Evolutionary conservation across 1,140 invertebrate genomes (phyloP), one percentile per base, ranked within the genome.

Genomic region (Hypothenemus hampei): DNA sequence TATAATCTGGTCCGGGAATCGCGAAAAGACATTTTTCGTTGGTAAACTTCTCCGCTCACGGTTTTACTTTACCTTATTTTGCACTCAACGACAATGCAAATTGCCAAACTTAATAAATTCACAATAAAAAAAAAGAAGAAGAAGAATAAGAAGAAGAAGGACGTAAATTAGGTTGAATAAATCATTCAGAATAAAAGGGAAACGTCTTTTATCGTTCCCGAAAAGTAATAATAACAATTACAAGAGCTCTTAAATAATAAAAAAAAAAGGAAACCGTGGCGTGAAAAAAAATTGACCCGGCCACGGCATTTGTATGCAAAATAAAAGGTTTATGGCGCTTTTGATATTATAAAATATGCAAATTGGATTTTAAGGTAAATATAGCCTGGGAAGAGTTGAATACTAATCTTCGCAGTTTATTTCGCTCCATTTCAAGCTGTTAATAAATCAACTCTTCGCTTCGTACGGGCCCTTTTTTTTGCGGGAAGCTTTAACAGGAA

Each of bases 321-420:
- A 53, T 53, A 53, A 53, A 53, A 41, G 19, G 29, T 22, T 53
- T 53, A 53, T 45, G 24, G 13, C 29, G 26, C 18, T 33, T 53
- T 53, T 45, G 44, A 53, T 45, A 36, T 35, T 36, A 44, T 53
- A 53, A 53, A 44, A 53, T 53, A 53, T 53, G 50, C 31, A 44
- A 53, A 53, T 53, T 44, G 40, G 50, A 23, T 53, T 53, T 53
- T 53, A 53, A 45, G 50, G 40, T 53, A 53, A 53, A 53, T 44
- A 44, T 24, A 44, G 50, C 41, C 24, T 36, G n/a, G 8, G 24
- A 44, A 16, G 21, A n/a, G 40, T 29, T 4, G 50, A 44, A 53
- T 53, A 45, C 29, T 53, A 53, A 53, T 52, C 23, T 23, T 33
- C 10, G 5, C 41, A 24, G 21, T 44, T 53, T 45, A 45, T 44